Conservation (phyloP, 2,888 invertebrate genomes). For the Dryobotodes eremita region DNA sequence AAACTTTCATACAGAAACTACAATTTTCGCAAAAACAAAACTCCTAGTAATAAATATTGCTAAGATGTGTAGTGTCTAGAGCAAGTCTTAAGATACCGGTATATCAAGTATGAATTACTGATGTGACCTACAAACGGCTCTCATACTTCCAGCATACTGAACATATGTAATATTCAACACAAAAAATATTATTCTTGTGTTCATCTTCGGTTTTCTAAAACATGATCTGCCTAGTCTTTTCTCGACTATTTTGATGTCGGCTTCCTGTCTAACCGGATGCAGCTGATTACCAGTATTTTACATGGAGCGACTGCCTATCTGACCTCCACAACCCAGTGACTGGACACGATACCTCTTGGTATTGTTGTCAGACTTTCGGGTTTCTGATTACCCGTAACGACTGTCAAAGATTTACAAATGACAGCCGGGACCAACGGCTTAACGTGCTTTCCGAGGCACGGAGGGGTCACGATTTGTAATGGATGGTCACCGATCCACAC, state of each 20-base stretch:
- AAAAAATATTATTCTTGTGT: background rate
- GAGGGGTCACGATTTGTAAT: background rate
- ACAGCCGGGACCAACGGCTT: background rate
- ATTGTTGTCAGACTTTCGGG: background rate
- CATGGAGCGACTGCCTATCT: background rate
- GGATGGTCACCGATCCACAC: background rate
- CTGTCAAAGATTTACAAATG: background rate
- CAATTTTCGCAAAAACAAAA: conserved; percentile 7
- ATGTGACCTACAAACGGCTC: conserved; percentile 45
- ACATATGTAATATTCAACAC: conserved; percentile 6
- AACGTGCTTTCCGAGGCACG: background rate
- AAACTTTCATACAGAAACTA: background rate
- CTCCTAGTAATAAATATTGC: conserved; percentile 38
- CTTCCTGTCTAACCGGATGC: background rate
- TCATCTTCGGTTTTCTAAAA: background rate
- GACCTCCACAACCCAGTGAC: background rate
- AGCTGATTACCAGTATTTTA: background rate
- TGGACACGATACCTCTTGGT: background rate
- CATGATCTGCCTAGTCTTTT: too few species aligned
- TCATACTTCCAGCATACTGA: conserved; percentile 5
- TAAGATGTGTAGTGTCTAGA: conserved; percentile 41
- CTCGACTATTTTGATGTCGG: too few species aligned
- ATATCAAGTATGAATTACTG: conserved; percentile 52
- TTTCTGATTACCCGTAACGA: background rate
- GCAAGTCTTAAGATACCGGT: conserved; percentile 18